Percentiles rank a stretch among this genome's conserved stretches.
Evolutionary conservation across 2,113 vertebrate species (phyloP).

Genomic region (Dipodomys ordii): DNA sequence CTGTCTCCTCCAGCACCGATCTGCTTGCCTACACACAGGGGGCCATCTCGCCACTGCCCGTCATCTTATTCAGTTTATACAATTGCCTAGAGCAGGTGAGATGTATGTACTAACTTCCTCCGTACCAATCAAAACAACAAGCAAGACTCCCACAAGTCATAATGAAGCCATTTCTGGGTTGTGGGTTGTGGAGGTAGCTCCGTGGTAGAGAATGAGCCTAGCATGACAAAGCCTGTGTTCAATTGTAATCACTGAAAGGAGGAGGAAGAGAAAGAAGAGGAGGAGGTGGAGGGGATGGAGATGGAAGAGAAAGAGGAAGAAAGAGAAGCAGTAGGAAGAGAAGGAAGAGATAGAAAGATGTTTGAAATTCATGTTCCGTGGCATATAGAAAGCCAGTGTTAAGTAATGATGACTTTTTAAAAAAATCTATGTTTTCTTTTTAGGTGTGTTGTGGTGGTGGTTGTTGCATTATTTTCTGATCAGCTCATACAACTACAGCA

Average conservation of each 20-base stretch:
- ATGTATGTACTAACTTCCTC: not conserved
- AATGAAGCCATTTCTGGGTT: not conserved
- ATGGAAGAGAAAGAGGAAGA: not conserved
- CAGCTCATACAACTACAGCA: not conserved
- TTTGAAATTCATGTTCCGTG: not conserved
- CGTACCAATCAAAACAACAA: not conserved
- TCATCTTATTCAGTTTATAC: not conserved
- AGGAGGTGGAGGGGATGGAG: not conserved
- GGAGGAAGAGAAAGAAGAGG: not conserved
- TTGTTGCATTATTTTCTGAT: not conserved
- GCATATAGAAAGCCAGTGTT: not conserved
- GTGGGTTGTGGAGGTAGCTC: not conserved
- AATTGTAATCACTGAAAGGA: not conserved
- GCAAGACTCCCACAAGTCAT: not conserved
- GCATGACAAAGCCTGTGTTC: not conserved
- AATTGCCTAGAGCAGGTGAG: not conserved
- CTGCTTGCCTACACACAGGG: not conserved
- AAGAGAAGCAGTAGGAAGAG: not conserved
- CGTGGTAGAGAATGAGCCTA: not conserved
- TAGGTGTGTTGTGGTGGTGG: not conserved
- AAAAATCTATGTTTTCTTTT: not conserved
- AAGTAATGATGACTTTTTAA: not conserved
- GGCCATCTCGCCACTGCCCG: not conserved
- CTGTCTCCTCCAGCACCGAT: not conserved
- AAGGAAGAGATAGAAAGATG: not conserved